Evolutionary conservation across 2,888 invertebrate species (phyloP), one percentile per base, ranked within the genome.

Genomic region (Sminthurinus aureus): DNA sequence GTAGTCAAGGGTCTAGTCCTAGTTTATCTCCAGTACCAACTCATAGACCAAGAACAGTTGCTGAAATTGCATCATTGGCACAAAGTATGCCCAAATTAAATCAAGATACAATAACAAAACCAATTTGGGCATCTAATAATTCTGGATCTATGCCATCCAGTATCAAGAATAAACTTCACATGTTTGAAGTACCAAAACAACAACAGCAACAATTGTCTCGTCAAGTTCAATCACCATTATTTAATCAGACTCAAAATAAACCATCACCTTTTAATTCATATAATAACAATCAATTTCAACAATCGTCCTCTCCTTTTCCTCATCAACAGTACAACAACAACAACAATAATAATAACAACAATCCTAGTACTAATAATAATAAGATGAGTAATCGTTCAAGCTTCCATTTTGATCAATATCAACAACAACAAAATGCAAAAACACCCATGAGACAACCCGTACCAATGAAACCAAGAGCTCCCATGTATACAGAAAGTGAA

Each of bases 1-100:
- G 87, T 79, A 87, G 88, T 81, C 87, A 88, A 86, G 87, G 88
- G 13, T 86, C 86, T 2, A 88, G 87, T 76, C 89, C 89, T 0
- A 87, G 87, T 76, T 82, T 86, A 0, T 89, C 89, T 0, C 89
- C 89, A 15, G 79, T 85, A 64, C 85, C 86, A 15, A 73, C 81
- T 22, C 76, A 76, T 66, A 80, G 76, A 13, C 24, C 67, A n/a
- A 77, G 75, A 13, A 79, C 69, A 58, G 81, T 80, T 12, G 78
- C 73, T 1, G 81, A 77, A 75, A 73, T 83, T 67, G 83, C 84
- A 80, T 38, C 38, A 38, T 18, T 73, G 22, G 78, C 82, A 26
- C 81, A 83, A 24, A 67, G 73, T 52, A 58, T 58, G 52, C 76
- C 83, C 22, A 81, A 50, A 79, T 26, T 50, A 20, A 66, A 51